Evolutionary conservation across 2,113 vertebrate species (phyloP).

Genomic region (Callipepla squamata): DNA sequence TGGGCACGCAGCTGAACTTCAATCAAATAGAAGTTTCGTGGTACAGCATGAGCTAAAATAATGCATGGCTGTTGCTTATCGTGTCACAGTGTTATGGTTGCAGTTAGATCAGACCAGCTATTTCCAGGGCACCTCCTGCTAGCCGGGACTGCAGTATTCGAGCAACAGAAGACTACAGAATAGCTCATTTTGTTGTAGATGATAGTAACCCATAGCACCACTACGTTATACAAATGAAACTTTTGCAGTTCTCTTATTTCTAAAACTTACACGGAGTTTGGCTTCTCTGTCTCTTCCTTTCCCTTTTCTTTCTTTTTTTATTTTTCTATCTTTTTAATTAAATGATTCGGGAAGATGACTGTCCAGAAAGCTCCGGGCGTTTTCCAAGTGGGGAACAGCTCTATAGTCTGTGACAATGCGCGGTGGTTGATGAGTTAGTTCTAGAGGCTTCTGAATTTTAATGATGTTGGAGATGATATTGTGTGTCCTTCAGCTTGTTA

Average conservation of each 20-base stretch:
- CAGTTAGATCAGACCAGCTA: fast-evolving
- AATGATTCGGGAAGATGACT: constrained; percentile 35
- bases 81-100: background rate
- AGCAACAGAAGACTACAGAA: background rate
- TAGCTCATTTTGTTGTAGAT: background rate
- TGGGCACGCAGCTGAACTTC: background rate
- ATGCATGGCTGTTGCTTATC: background rate
- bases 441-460: constrained; percentile 99
- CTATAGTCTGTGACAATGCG: constrained; percentile 87
- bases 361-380: constrained; percentile 51
- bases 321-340: background rate
- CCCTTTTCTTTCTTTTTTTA: background rate
- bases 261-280: background rate
- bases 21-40: background rate
- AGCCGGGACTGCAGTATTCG: background rate
- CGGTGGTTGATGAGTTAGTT: constrained; percentile 96
- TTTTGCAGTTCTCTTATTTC: background rate
- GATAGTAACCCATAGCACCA: background rate
- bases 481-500: constrained; percentile 99
- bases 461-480: constrained; percentile 99
- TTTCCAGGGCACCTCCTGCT: background rate
- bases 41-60: background rate
- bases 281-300: background rate
- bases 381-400: constrained; percentile 67
- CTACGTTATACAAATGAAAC: background rate